These are phyloP conservation scores for Trematocara macrostoma DNA, from an alignment of 2,113 vertebrate genomes.

Conservation along the genomic window DNA sequence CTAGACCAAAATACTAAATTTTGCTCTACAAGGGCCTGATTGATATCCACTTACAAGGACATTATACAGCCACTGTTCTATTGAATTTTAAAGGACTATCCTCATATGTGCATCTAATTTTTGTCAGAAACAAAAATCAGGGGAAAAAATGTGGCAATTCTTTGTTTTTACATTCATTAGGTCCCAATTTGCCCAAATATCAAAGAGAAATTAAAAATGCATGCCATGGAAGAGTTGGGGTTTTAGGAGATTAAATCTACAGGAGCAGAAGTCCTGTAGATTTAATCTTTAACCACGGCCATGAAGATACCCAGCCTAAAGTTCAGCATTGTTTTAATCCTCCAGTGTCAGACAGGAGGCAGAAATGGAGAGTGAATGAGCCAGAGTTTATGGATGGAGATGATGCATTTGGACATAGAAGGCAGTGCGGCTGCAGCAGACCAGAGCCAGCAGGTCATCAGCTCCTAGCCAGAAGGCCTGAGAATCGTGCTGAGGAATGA, in stretches of 20 bases:
- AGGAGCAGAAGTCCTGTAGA: not conserved
- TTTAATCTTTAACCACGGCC: not conserved
- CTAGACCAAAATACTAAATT: not conserved
- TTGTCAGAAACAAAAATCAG: not conserved
- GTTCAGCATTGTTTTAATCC: not conserved
- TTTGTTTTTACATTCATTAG: not conserved
- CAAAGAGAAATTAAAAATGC: not conserved
- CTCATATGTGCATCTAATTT: not conserved
- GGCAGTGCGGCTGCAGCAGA: not conserved
- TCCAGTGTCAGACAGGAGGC: not conserved
- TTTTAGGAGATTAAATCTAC: not conserved
- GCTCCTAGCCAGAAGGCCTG: conserved; percentile 2
- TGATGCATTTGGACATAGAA: conserved; percentile 21
- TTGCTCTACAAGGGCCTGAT: not conserved
- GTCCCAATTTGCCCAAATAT: accelerated
- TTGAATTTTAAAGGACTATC: not conserved
- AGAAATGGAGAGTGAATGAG: not conserved
- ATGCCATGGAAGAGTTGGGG: not conserved
- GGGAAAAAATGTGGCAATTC: not conserved
- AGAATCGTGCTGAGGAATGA: conserved; percentile 22
- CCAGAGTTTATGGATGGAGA: not conserved
- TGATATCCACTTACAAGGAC: accelerated
- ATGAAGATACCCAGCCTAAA: not conserved
- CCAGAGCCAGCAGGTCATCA: conserved; percentile 19
- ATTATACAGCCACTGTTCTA: not conserved